phyloP scores from a whole-genome alignment of 2,888 invertebrate species.

The Drosophila nr. medialis region DNA sequence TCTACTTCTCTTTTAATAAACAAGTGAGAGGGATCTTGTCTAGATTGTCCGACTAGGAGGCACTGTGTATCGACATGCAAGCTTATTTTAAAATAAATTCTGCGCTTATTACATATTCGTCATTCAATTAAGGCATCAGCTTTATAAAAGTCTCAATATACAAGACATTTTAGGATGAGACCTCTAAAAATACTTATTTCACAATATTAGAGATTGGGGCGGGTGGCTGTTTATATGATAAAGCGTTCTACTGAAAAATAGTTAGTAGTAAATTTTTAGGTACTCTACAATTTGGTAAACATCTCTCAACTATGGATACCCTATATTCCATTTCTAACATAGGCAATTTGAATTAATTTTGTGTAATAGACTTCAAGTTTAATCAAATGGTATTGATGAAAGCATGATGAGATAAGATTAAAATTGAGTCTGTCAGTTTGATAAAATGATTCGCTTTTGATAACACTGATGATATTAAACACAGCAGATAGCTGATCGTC shows the following conservation, averaged over 20 bases:
- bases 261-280: not conserved
- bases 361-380: not conserved
- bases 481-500: not conserved
- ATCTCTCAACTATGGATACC: not conserved
- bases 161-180: too few relatives aligned
- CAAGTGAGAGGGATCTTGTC: not conserved
- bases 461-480: too few relatives aligned
- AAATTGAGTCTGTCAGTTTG: constrained; percentile 3
- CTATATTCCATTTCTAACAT: not conserved
- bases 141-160: not conserved
- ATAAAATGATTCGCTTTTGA: constrained; percentile 7
- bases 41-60: not conserved
- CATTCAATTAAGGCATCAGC: too few relatives aligned
- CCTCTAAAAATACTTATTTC: too few relatives aligned
- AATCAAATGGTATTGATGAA: not conserved
- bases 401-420: not conserved
- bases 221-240: not conserved
- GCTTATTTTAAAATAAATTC: not conserved
- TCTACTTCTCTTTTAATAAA: not conserved
- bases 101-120: too few relatives aligned
- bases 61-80: too few relatives aligned
- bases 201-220: too few relatives aligned
- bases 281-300: not conserved
- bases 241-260: not conserved
- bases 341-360: not conserved